Evolutionary conservation across 2,888 invertebrate species (phyloP).

Genomic region (Epistrophella euchroma): DNA sequence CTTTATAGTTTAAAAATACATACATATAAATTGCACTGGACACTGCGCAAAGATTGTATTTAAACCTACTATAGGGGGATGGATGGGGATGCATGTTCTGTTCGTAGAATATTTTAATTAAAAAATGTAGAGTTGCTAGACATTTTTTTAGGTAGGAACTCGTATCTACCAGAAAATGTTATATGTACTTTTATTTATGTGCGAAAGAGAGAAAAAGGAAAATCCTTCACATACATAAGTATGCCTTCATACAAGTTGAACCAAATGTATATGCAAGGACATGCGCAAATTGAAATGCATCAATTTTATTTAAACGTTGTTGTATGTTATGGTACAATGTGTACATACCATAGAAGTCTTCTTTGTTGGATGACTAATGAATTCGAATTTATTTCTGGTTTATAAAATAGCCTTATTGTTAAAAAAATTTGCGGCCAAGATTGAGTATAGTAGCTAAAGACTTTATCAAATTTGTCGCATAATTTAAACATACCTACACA

Average conservation of each 20-base stretch:
- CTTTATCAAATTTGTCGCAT: not conserved
- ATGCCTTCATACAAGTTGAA: not conserved
- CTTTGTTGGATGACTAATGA: constrained; percentile 4
- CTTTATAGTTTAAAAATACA: not conserved
- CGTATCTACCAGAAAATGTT: not conserved
- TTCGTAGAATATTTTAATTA: constrained; percentile 65
- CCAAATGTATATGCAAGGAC: constrained; percentile 37
- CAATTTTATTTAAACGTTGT: constrained; percentile 10
- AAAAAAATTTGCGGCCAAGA: not conserved
- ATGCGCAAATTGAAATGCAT: constrained; percentile 51
- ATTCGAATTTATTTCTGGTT: constrained; percentile 22
- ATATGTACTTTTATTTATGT: not conserved
- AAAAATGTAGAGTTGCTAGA: constrained; percentile 25
- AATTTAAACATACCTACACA: too few species aligned
- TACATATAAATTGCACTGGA: not conserved
- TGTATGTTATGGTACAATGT: too few species aligned
- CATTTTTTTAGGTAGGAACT: not conserved
- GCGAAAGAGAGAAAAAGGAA: not conserved
- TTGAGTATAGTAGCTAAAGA: not conserved
- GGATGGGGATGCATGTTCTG: constrained; percentile 17
- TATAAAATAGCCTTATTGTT: constrained; percentile 2
- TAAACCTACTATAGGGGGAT: not conserved
- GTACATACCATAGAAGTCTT: not conserved
- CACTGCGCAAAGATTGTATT: constrained; percentile 27
- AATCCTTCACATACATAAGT: not conserved